Base-by-base conservation (phyloP, 2,888 invertebrate genomes). In the Seladonia tumulorum region DNA sequence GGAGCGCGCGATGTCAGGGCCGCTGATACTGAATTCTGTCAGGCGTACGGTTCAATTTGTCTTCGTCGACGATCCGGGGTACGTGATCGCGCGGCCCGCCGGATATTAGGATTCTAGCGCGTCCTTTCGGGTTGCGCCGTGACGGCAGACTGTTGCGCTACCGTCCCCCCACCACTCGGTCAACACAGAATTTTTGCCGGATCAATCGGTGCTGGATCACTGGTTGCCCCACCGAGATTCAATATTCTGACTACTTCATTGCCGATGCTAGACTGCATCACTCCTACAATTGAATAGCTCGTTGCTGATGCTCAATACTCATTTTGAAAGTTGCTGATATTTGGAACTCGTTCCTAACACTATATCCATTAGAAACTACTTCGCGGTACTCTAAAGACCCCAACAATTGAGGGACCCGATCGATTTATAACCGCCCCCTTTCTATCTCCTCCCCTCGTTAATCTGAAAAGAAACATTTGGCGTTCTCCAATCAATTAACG, bases 51-150 rank as follows among this genome's bases (percentile, higher is more conserved):
- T 66, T 74, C 79, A 74, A 79, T 79, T 79, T 79, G 66, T 79
- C 79, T 79, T 42, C 72, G 79, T 72, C 72, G 72, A 72, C 77
- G n/a, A 53, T 0, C 60, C 25, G 4, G 39, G 16, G 25, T 25
- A 47, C 45, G 63, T 35, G 73, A 42, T 76, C 45, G 42, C 22
- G 29, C 7, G 5, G 10, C 60, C 29, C 53, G 18, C 79, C 79
- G 79, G 79, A 79, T 79, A 79, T 79, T 74, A 79, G 53, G 66
- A 68, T 74, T 74, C 66, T 47, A 42, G 25, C 18, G 4, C 42
- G 49, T 8, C 73, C 66, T 79, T 74, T 79, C 42, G 53, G 66
- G n/a, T 3, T 53, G n/a, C 10, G 5, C 16, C 29, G 22, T 1
- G 73, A 5, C 39, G 12, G 7, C 5, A 53, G 49, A 12, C 66